Conservation (phyloP, 2,113 vertebrate genomes). For the Puffinus mauretanicus region DNA sequence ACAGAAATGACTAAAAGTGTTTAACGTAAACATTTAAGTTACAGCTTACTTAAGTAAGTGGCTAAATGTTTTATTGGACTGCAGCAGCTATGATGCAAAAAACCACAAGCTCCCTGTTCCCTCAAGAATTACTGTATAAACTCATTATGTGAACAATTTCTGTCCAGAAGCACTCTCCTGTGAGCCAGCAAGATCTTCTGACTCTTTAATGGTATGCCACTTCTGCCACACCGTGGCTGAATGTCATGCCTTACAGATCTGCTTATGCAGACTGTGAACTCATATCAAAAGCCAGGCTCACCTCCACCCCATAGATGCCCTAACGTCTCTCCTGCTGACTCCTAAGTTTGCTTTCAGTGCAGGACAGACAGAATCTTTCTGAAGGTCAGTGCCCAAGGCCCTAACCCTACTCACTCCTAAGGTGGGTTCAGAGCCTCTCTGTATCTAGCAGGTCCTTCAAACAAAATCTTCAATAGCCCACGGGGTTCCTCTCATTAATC, state of each 20-base stretch:
- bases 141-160: background rate
- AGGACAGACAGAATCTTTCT: background rate
- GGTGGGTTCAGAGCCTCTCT: background rate
- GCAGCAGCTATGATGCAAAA: background rate
- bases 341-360: background rate
- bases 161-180: background rate
- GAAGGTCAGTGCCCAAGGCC: background rate
- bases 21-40: background rate
- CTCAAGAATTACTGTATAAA: background rate
- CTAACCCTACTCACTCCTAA: background rate
- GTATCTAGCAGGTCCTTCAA: background rate
- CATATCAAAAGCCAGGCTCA: background rate
- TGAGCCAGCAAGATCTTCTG: background rate
- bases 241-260: background rate
- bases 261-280: background rate
- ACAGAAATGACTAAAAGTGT: background rate
- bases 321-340: background rate
- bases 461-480: background rate
- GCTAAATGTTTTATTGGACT: background rate
- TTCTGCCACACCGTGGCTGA: background rate
- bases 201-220: background rate
- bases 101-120: background rate
- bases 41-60: background rate
- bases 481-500: background rate
- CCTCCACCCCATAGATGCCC: background rate